Conservation (phyloP, 1,140 invertebrate genomes). For the Cotesia glomerata region DNA sequence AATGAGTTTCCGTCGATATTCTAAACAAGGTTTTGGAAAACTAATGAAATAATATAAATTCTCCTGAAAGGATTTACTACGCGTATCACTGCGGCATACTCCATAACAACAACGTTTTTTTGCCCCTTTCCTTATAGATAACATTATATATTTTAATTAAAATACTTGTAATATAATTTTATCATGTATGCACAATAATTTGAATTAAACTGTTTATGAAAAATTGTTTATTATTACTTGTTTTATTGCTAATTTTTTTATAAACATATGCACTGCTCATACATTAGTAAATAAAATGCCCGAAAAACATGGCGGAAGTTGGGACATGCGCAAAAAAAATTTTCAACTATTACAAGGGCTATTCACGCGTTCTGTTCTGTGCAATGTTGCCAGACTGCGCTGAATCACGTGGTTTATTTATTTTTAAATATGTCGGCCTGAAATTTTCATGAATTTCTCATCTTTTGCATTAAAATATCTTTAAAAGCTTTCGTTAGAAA, state of each 20-base stretch:
- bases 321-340: no score
- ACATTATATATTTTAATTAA: conserved; percentile 10
- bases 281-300: neutral
- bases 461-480: no score
- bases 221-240: neutral
- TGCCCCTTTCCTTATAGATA: conserved; percentile 12
- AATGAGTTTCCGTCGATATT: conserved; percentile 15
- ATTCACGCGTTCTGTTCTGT: no score
- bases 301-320: neutral
- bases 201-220: neutral
- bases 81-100: conserved; percentile 15
- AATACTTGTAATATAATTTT: neutral
- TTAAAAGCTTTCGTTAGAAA: no score
- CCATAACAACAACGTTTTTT: conserved; percentile 22
- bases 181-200: neutral
- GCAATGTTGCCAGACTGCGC: no score
- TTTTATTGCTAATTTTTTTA: neutral
- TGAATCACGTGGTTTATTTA: no score
- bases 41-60: conserved; percentile 21
- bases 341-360: no score
- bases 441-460: no score
- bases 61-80: conserved; percentile 2
- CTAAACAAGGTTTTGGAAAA: conserved; percentile 29
- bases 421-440: no score
- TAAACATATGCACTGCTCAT: neutral